Evolutionary conservation across 2,113 vertebrate genomes (phyloP).

Genomic region (Barnardius zonarius): DNA sequence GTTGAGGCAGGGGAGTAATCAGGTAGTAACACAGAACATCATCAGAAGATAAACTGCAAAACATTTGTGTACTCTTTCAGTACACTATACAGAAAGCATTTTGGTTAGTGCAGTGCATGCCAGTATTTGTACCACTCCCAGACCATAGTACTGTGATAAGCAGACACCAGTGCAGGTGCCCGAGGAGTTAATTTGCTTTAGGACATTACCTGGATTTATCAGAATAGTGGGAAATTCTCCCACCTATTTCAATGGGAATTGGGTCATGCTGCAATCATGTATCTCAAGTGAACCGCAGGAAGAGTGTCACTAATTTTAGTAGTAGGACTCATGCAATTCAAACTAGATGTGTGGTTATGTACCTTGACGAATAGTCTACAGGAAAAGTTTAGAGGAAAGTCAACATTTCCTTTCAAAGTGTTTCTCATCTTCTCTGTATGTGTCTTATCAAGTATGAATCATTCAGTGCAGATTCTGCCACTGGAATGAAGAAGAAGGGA

Average conservation of each 20-base stretch:
- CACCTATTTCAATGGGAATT: background rate
- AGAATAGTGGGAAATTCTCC: background rate
- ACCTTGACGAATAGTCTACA: background rate
- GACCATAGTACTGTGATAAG: accelerated
- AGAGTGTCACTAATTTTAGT: background rate
- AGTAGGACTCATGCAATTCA: background rate
- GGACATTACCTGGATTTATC: background rate
- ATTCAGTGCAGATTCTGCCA: background rate
- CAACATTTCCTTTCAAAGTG: background rate
- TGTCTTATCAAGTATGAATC: background rate
- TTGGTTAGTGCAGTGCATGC: background rate
- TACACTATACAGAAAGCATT: accelerated
- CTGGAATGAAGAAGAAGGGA: background rate
- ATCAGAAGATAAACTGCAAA: background rate
- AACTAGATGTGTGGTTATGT: background rate
- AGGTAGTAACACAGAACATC: background rate
- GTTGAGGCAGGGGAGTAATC: background rate
- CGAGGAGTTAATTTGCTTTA: background rate
- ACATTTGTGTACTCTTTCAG: accelerated
- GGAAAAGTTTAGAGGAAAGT: background rate
- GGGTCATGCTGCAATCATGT: background rate
- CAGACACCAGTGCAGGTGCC: background rate
- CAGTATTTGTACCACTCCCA: background rate
- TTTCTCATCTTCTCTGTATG: background rate
- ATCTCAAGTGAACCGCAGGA: background rate